Conservation (phyloP, 2,888 invertebrate genomes). For the Endomychus coccineus region DNA sequence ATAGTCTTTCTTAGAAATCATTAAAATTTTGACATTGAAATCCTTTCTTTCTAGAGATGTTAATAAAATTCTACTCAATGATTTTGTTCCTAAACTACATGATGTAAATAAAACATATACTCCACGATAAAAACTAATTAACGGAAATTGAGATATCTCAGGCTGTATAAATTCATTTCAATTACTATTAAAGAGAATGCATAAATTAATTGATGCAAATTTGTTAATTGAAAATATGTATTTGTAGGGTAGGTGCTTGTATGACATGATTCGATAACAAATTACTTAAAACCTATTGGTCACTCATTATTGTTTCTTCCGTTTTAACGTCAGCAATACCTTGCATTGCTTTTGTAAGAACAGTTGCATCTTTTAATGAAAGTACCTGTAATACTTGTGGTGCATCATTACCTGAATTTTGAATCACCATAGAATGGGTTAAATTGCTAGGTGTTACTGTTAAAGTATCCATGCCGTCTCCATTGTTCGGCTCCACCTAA, state of each 20-base stretch:
- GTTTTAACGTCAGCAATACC: slow-evolving; percentile 62
- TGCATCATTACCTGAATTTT: slow-evolving; percentile 60
- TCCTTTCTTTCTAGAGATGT: no score
- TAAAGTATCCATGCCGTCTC: slow-evolving; percentile 64
- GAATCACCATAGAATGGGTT: slow-evolving; percentile 72
- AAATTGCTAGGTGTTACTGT: slow-evolving; percentile 62
- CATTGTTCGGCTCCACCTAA: slow-evolving; percentile 69
- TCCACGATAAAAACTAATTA: no score
- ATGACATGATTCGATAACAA: no score
- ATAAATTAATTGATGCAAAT: slow-evolving; percentile 12
- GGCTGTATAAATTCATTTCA: no score
- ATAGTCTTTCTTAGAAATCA: no score
- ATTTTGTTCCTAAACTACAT: no score
- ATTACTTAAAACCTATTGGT: slow-evolving; percentile 33
- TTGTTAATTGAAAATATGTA: slow-evolving; percentile 5
- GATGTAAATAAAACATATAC: no score
- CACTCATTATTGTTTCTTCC: slow-evolving; percentile 55
- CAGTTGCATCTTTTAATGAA: slow-evolving; percentile 77
- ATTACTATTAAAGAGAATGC: slow-evolving; percentile 3
- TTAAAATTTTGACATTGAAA: no score
- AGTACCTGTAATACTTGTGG: slow-evolving; percentile 78
- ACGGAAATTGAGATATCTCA: no score
- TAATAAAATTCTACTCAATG: no score
- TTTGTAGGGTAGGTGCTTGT: no score
- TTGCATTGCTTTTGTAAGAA: slow-evolving; percentile 74